Evolutionary conservation across 2,113 vertebrate genomes (phyloP), one percentile per base, ranked within the genome.

Genomic region (Candoia aspera): DNA sequence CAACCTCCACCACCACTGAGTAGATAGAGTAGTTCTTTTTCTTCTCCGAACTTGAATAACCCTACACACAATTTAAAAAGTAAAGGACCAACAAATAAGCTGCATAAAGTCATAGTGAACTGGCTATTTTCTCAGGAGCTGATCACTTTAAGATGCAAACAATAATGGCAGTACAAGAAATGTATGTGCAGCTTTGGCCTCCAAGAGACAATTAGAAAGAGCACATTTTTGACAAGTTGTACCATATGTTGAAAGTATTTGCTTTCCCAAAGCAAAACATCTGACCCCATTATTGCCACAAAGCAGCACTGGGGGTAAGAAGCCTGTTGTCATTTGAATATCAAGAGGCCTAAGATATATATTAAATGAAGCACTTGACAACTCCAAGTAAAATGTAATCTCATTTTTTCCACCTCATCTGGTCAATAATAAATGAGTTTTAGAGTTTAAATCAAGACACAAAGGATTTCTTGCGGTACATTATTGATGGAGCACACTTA

Each of bases 401-500:
- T 91, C 88, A 94, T 4, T 79, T 59, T 85, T 90, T 84, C 95
- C 94, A 79, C 94, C 73, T 86, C 93, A 96, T 95, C 55, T 97
- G 55, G 73, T 97, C 93, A 97, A 98, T 97, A 97, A 98, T 97
- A 95, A 97, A 97, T 97, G 96, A 97, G 92, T 94, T 97, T 97
- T 92, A 94, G 95, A 96, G 94, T 96, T 97, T 95, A 97, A 97
- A 96, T 96, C 95, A 95, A 96, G 97, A 94, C 83, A 88, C 95
- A 95, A 91, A 42, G 21, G 95, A 92, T 93, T 96, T 97, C 33
- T 95, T 93, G 53, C 89, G 89, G 95, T 98, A 93, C 95, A 97
- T 97, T 97, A 97, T 97, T 98, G 96, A 97, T 97, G 96, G 96
- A 94, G 49, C 68, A 92, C 86, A 89, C 73, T 96, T 95, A 96